Evolutionary conservation across 2,797 vertebrate genomes (phyloP).

Genomic region (Toxotes lorentzi): DNA sequence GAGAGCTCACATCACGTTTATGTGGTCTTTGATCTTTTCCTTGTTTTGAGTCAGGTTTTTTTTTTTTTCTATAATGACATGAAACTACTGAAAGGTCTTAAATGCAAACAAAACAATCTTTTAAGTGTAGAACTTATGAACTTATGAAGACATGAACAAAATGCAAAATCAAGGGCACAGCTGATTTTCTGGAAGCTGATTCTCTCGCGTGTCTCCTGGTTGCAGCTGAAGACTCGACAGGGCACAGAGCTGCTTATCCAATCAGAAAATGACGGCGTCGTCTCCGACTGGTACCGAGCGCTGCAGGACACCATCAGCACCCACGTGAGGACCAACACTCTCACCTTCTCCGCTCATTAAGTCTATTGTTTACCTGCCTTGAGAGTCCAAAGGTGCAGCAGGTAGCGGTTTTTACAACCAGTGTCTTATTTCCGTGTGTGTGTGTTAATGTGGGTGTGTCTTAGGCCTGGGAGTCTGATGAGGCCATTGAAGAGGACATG

Average conservation of each 20-base stretch:
- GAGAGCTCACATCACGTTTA: not conserved
- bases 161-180: not conserved
- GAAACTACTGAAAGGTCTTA: not conserved
- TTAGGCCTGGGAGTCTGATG: constrained; percentile 91
- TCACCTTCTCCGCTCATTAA: not conserved
- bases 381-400: constrained; percentile 45
- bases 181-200: not conserved
- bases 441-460: constrained; percentile 15
- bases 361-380: not conserved
- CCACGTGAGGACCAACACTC: constrained; percentile 84
- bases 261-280: constrained; percentile 91
- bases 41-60: not conserved
- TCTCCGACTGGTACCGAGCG: constrained; percentile 92
- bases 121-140: not conserved
- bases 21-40: not conserved
- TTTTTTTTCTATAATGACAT: not conserved
- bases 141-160: not conserved
- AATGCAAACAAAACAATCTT: not conserved
- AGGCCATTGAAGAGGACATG: constrained; percentile 91
- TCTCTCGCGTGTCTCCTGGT: not conserved
- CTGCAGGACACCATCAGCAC: constrained; percentile 90
- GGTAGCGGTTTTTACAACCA: not conserved
- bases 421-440: constrained; percentile 2
- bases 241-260: constrained; percentile 97
- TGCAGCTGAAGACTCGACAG: constrained; percentile 93